Evolutionary conservation across 2,797 vertebrate genomes (phyloP).

Genomic region (Psittacula echo): DNA sequence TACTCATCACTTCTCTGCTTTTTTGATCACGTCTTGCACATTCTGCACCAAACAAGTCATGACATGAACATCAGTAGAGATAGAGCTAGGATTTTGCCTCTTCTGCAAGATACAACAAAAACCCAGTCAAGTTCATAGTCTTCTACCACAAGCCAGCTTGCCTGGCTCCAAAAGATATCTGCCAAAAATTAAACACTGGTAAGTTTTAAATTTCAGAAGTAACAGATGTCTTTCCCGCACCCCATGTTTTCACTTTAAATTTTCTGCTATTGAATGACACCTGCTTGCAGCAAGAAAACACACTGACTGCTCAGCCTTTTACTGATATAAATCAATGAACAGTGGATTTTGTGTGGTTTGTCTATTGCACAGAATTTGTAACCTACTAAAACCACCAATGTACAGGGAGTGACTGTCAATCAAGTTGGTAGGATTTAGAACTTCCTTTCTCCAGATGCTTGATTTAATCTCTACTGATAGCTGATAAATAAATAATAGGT

Average conservation of each 20-base stretch:
- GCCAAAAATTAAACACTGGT: neutral
- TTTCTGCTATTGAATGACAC: neutral
- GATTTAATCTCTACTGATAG: neutral
- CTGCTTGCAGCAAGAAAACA: neutral
- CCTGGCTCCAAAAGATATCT: neutral
- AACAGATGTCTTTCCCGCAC: neutral
- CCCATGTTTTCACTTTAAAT: neutral
- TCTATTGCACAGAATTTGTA: neutral
- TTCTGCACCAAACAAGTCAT: neutral
- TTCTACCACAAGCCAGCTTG: neutral
- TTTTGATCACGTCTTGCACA: neutral
- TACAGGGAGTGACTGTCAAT: neutral
- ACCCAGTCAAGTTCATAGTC: neutral
- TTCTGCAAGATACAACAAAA: neutral
- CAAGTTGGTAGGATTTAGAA: neutral
- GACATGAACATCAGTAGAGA: neutral
- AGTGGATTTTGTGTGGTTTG: neutral
- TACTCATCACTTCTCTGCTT: neutral
- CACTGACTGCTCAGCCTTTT: neutral
- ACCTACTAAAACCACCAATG: neutral
- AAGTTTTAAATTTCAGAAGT: neutral
- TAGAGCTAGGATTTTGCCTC: neutral
- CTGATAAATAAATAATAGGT: neutral
- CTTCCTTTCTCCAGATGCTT: neutral
- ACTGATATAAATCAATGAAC: neutral